Base-by-base conservation (phyloP, 2,888 invertebrate species). In the Meiosimyza platycephala region DNA sequence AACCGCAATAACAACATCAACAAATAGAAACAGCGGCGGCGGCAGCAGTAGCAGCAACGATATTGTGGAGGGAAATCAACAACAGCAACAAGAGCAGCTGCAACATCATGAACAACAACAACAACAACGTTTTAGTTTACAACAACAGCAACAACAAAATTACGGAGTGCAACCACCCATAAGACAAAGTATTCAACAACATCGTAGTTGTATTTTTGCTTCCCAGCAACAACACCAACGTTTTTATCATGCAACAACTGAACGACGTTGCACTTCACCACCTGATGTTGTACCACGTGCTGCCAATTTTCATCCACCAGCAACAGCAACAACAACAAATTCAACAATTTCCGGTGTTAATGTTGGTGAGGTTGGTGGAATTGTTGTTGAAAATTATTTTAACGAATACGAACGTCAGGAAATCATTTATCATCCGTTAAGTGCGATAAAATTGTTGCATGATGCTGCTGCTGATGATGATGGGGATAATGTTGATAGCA, bases 321-420 rank as follows among this genome's bases (percentile, higher is more conserved):
- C 68, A 7, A 13, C 60, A 33, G 3, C 70, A 33, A 59, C 50
- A 64, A 48, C 18, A 9, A 40, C 40, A 68, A 52, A 33, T 28
- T 59, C 65, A 59, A 51, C 75, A 52, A 60, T 48, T 28, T 18
- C 22, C 22, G 47, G 22, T 48, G 28, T 40, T n/a, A 9, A 48
- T 18, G 52, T 51, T 62, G 60, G 51, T 54, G 68, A 76, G 50
- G 67, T 78, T 57, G 82, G 78, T 77, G 83, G 85, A 78, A 85
- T 85, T 79, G 80, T 85, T 80, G 85, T 85, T 76, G 85, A 85
- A 78, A 85, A 85, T 77, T 85, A 85, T 81, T 85, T 85, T 77
- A 85, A 85, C 79, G 85, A 85, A 82, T 85, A 85, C 76, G 85
- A 85, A 78, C 85, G 86, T 82, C 86, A 85, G 84, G 85, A 85